Evolutionary conservation across 2,888 invertebrate genomes (phyloP).

Genomic region (Lissocephala sabroskyi): DNA sequence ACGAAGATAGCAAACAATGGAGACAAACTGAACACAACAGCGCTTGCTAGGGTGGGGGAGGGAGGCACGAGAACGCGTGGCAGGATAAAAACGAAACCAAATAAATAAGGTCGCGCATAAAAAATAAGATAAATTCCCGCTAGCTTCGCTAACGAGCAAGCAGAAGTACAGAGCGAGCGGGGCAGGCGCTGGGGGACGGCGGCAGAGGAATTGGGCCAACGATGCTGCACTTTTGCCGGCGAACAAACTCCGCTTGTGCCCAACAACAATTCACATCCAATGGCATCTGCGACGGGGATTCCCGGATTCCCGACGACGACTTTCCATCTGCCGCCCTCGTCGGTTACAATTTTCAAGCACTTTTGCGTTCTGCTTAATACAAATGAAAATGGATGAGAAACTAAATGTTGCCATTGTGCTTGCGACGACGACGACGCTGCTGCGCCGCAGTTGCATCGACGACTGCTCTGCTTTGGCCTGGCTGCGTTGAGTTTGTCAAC

Average conservation of each 20-base stretch:
- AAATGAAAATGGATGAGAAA: slow-evolving; percentile 66
- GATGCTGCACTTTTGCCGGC: slow-evolving; percentile 24
- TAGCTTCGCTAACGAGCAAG: slow-evolving; percentile 61
- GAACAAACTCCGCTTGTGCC: neutral
- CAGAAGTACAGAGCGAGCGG: slow-evolving; percentile 26
- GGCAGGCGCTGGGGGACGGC: slow-evolving; percentile 11
- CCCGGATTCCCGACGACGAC: too few relatives aligned
- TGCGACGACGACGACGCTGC: slow-evolving; percentile 6
- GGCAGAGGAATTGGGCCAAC: neutral
- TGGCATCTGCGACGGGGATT: too few relatives aligned
- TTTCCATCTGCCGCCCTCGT: neutral
- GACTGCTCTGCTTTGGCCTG: too few relatives aligned
- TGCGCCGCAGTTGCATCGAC: slow-evolving; percentile 22
- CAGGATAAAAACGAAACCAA: slow-evolving; percentile 18
- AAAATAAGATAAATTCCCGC: slow-evolving; percentile 55
- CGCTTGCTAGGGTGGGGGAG: too few relatives aligned
- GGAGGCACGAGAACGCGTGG: too few relatives aligned
- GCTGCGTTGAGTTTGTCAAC: slow-evolving; percentile 33
- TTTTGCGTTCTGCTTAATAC: slow-evolving; percentile 54
- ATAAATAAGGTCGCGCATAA: slow-evolving; percentile 33
- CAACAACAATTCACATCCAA: too few relatives aligned
- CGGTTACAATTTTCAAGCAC: slow-evolving; percentile 20
- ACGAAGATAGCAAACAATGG: slow-evolving; percentile 19
- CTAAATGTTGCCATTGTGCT: slow-evolving; percentile 49
- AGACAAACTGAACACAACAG: slow-evolving; percentile 5